Evolutionary conservation across 2,888 invertebrate species (phyloP).

Genomic region (Syritta pipiens): DNA sequence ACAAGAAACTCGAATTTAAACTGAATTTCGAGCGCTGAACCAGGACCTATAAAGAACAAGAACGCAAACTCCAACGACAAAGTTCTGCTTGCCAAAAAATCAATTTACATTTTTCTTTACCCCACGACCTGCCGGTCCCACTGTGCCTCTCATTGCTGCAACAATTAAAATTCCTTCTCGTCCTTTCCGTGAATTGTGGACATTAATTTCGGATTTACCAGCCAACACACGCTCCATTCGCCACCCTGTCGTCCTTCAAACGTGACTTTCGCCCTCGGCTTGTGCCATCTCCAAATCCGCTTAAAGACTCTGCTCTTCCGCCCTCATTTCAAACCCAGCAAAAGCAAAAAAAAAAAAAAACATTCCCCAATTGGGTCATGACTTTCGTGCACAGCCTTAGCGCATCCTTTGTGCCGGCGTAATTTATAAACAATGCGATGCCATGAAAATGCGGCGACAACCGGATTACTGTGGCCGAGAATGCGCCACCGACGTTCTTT

Average conservation of each 20-base stretch:
- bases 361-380: conserved; percentile 59
- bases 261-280: not conserved
- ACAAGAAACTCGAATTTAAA: too few species aligned
- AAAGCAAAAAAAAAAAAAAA: not conserved
- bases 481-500: not conserved
- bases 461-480: conserved; percentile 49
- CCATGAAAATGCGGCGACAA: conserved; percentile 60
- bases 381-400: conserved; percentile 46
- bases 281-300: conserved; percentile 28
- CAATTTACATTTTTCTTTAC: too few species aligned
- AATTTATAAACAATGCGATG: conserved; percentile 65
- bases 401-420: conserved; percentile 55
- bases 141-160: too few species aligned
- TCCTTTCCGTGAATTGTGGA: conserved; percentile 28
- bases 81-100: too few species aligned
- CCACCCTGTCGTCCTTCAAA: conserved; percentile 2
- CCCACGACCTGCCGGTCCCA: too few species aligned
- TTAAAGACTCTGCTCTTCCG: not conserved
- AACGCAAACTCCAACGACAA: too few species aligned
- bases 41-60: too few species aligned
- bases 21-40: too few species aligned
- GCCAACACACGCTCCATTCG: conserved; percentile 36
- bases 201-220: conserved; percentile 39
- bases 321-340: not conserved
- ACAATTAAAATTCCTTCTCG: conserved; percentile 42